Evolutionary conservation across 2,113 vertebrate species (phyloP), one percentile per base, ranked within the genome.

Genomic region (Leptobrachium ailaonicum): DNA sequence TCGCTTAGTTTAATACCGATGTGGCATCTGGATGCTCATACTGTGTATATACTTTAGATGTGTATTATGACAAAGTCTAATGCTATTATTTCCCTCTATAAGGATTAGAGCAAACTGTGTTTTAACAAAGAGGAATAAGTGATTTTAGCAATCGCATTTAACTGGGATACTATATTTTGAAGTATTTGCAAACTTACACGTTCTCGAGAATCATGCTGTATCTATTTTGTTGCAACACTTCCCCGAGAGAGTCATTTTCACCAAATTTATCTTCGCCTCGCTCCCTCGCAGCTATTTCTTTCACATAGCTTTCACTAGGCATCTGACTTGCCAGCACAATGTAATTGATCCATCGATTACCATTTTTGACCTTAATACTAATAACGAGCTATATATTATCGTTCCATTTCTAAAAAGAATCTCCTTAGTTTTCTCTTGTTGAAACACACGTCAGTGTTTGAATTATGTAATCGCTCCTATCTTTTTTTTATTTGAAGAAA

Each of bases 181-280:
- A 86, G 86, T 90, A 89, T 93, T 95, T 92, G 91, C 94, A 93
- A 89, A 89, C 89, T 92, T 91, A 88, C 87, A 91, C 88, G 83
- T 85, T 82, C 86, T 93, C 77, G 85, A 93, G 84, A 85, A 81
- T 85, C 13, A 8, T 86, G 85, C 82, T 84, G 0, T 86, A 87
- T 87, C 92, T 87, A 84, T 93, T 32, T 89, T 86, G 87, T 84
- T 88, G 88, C 86, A 89, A 83, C 84, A 79, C 85, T 91, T 90
- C 80, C 83, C 77, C 89, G 72, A 83, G 88, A 87, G 87, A 93
- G 90, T 87, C 84, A 79, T 45, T 85, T 74, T 76, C 83, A 88
- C 87, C 90, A 94, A 90, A 77, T 78, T 84, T 43, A 41, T 79
- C 45, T 53, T 68, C 75, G 44, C 41, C 43, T 44, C 75, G 20